phyloP scores from a whole-genome alignment of 2,797 vertebrate species.

The Sciurus carolinensis region DNA sequence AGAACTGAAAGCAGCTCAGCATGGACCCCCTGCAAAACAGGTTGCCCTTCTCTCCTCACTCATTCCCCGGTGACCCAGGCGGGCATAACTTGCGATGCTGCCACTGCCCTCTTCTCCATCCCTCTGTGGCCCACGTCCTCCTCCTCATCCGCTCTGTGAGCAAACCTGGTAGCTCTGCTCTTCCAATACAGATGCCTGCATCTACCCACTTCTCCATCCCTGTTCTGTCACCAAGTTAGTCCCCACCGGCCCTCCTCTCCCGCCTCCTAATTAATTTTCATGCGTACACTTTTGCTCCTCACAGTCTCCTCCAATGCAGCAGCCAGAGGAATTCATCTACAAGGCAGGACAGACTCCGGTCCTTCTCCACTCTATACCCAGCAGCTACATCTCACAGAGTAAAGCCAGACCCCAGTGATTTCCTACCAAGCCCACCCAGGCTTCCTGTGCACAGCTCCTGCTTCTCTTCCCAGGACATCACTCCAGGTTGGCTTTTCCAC shows the following conservation, averaged over 20 bases:
- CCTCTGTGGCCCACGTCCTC: not conserved
- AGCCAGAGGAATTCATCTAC: not conserved
- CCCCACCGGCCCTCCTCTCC: not conserved
- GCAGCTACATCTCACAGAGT: not conserved
- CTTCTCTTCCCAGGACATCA: not conserved
- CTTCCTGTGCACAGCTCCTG: not conserved
- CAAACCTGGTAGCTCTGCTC: not conserved
- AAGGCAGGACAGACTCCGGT: not conserved
- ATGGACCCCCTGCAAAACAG: no score
- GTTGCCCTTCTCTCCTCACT: not conserved
- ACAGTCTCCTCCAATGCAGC: not conserved
- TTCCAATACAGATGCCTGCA: not conserved
- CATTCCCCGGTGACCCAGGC: fast-evolving
- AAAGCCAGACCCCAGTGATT: not conserved
- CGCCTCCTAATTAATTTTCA: fast-evolving
- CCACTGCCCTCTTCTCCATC: not conserved
- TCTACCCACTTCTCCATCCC: not conserved
- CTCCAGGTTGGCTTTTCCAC: not conserved
- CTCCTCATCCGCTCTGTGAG: not conserved
- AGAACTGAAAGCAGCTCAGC: not conserved
- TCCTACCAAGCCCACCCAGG: not conserved
- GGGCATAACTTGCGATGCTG: not conserved
- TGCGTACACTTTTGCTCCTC: fast-evolving
- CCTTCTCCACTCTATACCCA: not conserved
- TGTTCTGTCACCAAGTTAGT: not conserved